phyloP scores from a whole-genome alignment of 2,888 invertebrate genomes.

The Drosophila antonietae region DNA sequence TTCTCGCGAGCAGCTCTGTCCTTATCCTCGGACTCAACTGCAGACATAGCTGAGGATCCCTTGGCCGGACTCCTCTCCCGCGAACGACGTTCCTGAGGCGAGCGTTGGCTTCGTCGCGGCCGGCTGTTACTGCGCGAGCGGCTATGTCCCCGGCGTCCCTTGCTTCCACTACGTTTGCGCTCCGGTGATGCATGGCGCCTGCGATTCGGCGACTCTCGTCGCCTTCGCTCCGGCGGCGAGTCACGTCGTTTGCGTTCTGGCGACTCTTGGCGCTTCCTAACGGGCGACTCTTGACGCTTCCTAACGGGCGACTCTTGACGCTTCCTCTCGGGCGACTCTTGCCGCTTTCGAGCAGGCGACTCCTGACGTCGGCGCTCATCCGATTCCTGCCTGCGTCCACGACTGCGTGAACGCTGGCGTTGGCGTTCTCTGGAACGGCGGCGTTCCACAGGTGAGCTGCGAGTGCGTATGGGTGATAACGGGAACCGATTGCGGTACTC shows the following conservation, averaged over 20 bases:
- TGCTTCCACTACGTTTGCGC: constrained; percentile 55
- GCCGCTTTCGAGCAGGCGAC: constrained; percentile 28
- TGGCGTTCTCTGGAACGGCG: constrained; percentile 65
- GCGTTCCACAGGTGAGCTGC: constrained; percentile 72
- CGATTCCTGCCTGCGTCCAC: constrained; percentile 55
- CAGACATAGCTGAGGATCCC: constrained; percentile 39
- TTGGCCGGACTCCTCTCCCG: constrained; percentile 39
- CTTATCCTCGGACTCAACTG: constrained; percentile 63
- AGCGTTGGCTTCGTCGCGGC: constrained; percentile 44
- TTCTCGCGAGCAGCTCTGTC: constrained; percentile 83
- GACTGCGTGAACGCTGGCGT: constrained; percentile 57
- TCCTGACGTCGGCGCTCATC: constrained; percentile 28
- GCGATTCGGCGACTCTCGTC: constrained; percentile 52
- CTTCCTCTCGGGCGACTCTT: constrained; percentile 36
- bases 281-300: constrained; percentile 42
- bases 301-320: constrained; percentile 29
- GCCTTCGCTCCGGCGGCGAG: constrained; percentile 41
- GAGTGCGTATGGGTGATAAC: constrained; percentile 77
- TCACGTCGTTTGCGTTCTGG: constrained; percentile 46
- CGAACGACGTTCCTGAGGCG: constrained; percentile 40
- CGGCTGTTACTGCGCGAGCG: constrained; percentile 57
- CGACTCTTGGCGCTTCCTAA: constrained; percentile 22
- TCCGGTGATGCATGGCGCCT: constrained; percentile 50
- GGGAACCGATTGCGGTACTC: constrained; percentile 82
- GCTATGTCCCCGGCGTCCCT: constrained; percentile 51